phyloP scores from a whole-genome alignment of 2,113 vertebrate species.

The Geococcyx californianus region DNA sequence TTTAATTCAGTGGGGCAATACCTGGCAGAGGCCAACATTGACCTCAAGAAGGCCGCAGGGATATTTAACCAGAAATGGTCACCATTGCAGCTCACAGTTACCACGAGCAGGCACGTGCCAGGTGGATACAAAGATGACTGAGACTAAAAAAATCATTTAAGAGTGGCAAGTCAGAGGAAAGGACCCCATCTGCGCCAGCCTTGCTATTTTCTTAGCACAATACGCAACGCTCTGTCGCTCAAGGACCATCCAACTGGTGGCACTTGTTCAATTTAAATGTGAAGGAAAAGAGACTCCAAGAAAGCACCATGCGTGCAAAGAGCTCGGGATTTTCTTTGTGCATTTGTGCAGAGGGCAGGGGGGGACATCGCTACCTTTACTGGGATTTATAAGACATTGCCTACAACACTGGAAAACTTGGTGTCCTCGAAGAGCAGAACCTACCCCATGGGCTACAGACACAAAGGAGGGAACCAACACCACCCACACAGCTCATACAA shows the following conservation, averaged over 20 bases:
- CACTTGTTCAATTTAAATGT: neutral
- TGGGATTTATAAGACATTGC: neutral
- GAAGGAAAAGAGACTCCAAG: neutral
- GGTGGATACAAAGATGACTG: neutral
- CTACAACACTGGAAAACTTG: neutral
- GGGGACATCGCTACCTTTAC: neutral
- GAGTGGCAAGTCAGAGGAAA: neutral
- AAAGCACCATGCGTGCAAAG: neutral
- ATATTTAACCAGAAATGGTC: neutral
- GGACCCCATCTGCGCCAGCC: neutral
- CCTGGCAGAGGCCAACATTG: rapidly evolving
- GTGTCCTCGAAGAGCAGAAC: neutral
- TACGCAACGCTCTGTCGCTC: rapidly evolving
- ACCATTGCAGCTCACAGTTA: neutral
- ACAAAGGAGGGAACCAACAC: neutral
- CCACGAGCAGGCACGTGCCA: neutral
- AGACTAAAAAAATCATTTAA: neutral
- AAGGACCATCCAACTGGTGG: neutral
- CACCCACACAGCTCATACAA: rapidly evolving
- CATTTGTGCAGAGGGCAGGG: neutral
- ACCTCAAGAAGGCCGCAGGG: neutral
- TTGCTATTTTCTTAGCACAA: neutral
- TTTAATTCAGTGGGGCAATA: neutral
- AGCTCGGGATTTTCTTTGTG: neutral
- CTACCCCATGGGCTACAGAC: neutral